Base-by-base conservation (phyloP, 2,797 vertebrate genomes). In the Falco columbarius region DNA sequence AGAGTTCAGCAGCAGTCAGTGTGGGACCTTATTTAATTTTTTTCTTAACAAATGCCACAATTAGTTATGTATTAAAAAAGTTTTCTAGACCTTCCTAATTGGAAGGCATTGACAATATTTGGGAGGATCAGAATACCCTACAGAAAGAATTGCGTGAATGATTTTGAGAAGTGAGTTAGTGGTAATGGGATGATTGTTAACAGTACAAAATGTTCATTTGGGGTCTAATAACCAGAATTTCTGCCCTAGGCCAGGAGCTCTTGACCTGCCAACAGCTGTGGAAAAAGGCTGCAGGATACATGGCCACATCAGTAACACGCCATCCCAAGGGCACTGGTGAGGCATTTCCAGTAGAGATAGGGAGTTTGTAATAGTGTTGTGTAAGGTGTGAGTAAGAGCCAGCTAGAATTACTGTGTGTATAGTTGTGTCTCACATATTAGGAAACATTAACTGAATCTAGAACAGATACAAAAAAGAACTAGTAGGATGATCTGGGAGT, bases 371-470 rank as follows among this genome's bases (percentile, higher is more conserved):
- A 62, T 11, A 54, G 38, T 3, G 7, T 82, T 86, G 55, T 79
- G 71, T 55, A 76, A 94, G 36, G 24, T 70, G 36, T 66, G 38
- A 89, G 44, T 66, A 92, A 92, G 42, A 85, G 63, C 19, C 74
- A 89, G 40, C 29, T 71, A 56, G 67, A 93, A 75, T 51, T 74
- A 74, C 32, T 70, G 2, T 38, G 42, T n/a, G 9, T 55, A 26
- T 36, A 73, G 56, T 52, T 67, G 55, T 40, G 46, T 66, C 55
- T 85, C 6, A 3, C 32, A 7, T 16, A 77, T 73, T 82, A 83
- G 76, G 85, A 89, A 82, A 89, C 61, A 36, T 73, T 27, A 56
- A 26, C 13, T 74, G 42, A 54, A 79, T 84, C 42, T 93, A 62
- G 90, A 93, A 58, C n/a, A 65, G 46, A 51, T 36, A 55, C 18